Evolutionary conservation across 2,888 invertebrate genomes (phyloP).

Genomic region (Megastigmus dorsalis): DNA sequence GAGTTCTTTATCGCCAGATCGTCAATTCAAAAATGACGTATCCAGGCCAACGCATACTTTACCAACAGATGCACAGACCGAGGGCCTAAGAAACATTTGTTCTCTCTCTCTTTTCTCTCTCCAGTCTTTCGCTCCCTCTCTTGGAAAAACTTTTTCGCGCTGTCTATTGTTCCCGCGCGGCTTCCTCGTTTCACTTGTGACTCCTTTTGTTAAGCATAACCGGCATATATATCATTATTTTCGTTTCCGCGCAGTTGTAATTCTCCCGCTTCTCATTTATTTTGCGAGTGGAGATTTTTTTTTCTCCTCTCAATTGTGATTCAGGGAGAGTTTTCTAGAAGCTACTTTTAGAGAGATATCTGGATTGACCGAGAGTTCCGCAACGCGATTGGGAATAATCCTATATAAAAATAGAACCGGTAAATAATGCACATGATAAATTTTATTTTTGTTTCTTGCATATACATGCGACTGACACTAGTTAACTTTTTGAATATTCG

Average conservation of each 20-base stretch:
- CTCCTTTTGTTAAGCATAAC: constrained; percentile 12
- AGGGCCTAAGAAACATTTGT: background rate
- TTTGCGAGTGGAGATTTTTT: background rate
- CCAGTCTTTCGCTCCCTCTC: background rate
- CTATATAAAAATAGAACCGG: too few relatives aligned
- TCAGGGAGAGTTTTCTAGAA: background rate
- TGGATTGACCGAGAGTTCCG: too few relatives aligned
- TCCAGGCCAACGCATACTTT: constrained; percentile 30
- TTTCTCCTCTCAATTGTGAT: background rate
- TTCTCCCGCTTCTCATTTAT: background rate
- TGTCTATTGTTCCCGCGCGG: constrained; percentile 6
- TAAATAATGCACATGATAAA: too few relatives aligned
- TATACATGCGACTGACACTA: too few relatives aligned
- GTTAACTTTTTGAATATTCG: too few relatives aligned
- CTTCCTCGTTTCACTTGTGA: background rate
- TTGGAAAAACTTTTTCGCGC: constrained; percentile 17
- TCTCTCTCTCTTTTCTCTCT: background rate
- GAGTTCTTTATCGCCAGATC: constrained; percentile 38
- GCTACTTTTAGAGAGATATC: too few relatives aligned
- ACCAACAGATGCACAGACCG: background rate
- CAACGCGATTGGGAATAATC: too few relatives aligned
- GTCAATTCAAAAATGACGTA: constrained; percentile 41
- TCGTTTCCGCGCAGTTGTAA: background rate
- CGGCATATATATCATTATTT: constrained; percentile 34
- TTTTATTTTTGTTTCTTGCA: too few relatives aligned